These are phyloP conservation scores for Danionella cerebrum DNA, from an alignment of 2,113 vertebrate species.

Conservation along the genomic window DNA sequence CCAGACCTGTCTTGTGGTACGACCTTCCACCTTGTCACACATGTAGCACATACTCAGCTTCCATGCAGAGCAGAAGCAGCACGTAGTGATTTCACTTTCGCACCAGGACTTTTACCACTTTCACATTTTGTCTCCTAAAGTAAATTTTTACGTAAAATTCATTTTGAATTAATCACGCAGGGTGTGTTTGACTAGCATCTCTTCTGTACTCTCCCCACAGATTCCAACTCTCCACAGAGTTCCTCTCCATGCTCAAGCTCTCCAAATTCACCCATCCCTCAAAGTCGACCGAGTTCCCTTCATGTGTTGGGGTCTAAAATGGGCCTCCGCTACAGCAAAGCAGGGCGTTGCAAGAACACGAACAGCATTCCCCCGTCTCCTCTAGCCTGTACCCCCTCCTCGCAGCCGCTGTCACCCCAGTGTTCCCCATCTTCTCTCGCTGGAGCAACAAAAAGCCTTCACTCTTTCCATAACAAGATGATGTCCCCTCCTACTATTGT, in stretches of 20 bases:
- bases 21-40: background rate
- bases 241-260: conserved; percentile 86
- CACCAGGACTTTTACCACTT: too few species aligned
- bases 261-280: conserved; percentile 81
- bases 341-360: conserved; percentile 84
- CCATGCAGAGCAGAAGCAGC: too few species aligned
- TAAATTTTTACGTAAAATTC: too few species aligned
- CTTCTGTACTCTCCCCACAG: conserved; percentile 53
- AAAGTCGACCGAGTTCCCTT: conserved; percentile 85
- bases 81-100: too few species aligned
- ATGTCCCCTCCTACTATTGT: conserved; percentile 75
- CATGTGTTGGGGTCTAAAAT: conserved; percentile 79
- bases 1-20: conserved; percentile 74
- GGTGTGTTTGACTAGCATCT: background rate
- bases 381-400: conserved; percentile 78
- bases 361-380: conserved; percentile 91
- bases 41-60: too few species aligned
- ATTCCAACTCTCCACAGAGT: conserved; percentile 72
- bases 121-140: too few species aligned
- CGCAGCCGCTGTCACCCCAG: conserved; percentile 78
- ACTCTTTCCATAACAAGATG: conserved; percentile 73
- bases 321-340: conserved; percentile 66
- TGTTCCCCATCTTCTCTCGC: conserved; percentile 75
- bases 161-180: too few species aligned
- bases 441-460: conserved; percentile 62